A percentile compares a stretch with the other conserved stretches of the same genome.
Evolutionary conservation across 2,113 vertebrate genomes (phyloP).

Genomic region (Calonectris borealis): DNA sequence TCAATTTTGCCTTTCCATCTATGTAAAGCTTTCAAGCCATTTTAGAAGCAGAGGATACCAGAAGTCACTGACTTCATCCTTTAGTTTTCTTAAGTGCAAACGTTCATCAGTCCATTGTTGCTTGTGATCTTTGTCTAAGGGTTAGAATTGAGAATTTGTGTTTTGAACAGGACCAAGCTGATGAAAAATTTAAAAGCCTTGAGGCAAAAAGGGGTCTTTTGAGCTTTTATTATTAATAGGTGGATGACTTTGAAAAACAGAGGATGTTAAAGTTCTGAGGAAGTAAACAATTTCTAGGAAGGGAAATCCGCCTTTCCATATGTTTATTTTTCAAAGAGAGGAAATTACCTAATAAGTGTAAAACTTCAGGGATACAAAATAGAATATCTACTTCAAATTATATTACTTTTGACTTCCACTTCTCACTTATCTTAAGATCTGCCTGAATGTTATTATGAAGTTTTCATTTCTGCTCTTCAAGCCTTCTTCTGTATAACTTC

Average conservation of each 20-base stretch:
- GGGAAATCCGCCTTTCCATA: background rate
- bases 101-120: background rate
- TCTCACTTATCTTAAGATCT: background rate
- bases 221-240: background rate
- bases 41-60: background rate
- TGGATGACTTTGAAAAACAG: background rate
- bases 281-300: conserved; percentile 50
- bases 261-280: conserved; percentile 4
- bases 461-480: background rate
- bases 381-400: background rate
- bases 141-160: background rate
- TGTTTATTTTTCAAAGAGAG: background rate
- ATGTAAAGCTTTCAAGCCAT: background rate
- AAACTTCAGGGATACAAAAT: background rate
- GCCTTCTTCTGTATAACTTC: background rate
- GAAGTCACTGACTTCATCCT: background rate
- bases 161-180: background rate
- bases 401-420: background rate
- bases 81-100: background rate
- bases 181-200: background rate
- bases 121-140: background rate
- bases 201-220: background rate
- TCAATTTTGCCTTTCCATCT: background rate
- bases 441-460: background rate
- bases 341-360: background rate